phyloP scores from a whole-genome alignment of 2,888 invertebrate genomes.

The Morpho achilles region DNA sequence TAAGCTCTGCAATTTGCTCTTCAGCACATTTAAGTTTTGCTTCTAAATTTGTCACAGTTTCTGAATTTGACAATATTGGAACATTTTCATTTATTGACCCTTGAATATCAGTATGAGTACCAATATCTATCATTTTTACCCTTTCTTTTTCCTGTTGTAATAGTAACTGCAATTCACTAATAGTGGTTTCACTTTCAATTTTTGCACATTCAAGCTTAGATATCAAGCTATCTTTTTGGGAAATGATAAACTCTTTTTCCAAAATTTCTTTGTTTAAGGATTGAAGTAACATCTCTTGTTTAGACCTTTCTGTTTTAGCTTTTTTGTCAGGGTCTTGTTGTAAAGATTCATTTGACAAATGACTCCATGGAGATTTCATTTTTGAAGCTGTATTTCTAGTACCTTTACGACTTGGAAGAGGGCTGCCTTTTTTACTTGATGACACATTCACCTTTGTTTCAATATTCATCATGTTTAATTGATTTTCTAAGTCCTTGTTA shows the following conservation, averaged over 20 bases:
- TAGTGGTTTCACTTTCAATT: slow-evolving; percentile 33
- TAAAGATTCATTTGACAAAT: slow-evolving; percentile 57
- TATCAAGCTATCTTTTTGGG: slow-evolving; percentile 69
- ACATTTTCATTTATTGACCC: slow-evolving; percentile 9
- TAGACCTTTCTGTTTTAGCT: slow-evolving; percentile 52
- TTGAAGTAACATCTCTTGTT: slow-evolving; percentile 61
- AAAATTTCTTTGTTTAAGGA: slow-evolving; percentile 71
- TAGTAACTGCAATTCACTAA: slow-evolving; percentile 35
- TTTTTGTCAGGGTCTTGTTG: slow-evolving; percentile 64
- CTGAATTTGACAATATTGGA: slow-evolving; percentile 28
- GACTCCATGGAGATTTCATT: slow-evolving; percentile 69
- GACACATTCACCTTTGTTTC: slow-evolving; percentile 50
- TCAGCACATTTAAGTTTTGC: slow-evolving; percentile 65
- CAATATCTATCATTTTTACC: slow-evolving; percentile 42
- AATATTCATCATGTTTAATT: slow-evolving; percentile 50
- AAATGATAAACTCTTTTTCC: slow-evolving; percentile 63
- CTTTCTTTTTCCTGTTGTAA: slow-evolving; percentile 25
- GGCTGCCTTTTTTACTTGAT: slow-evolving; percentile 59
- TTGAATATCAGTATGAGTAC: slow-evolving; percentile 41
- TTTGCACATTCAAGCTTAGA: slow-evolving; percentile 43
- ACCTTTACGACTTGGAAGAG: slow-evolving; percentile 59
- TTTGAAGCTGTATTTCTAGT: slow-evolving; percentile 63
- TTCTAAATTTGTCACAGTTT: slow-evolving; percentile 44
- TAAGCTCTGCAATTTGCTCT: slow-evolving; percentile 75
- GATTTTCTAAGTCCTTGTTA: slow-evolving; percentile 75